Percentiles rank a stretch among this genome's conserved stretches.
Evolutionary conservation across 2,113 vertebrate genomes (phyloP).

Genomic region (Hymenochirus boettgeri): DNA sequence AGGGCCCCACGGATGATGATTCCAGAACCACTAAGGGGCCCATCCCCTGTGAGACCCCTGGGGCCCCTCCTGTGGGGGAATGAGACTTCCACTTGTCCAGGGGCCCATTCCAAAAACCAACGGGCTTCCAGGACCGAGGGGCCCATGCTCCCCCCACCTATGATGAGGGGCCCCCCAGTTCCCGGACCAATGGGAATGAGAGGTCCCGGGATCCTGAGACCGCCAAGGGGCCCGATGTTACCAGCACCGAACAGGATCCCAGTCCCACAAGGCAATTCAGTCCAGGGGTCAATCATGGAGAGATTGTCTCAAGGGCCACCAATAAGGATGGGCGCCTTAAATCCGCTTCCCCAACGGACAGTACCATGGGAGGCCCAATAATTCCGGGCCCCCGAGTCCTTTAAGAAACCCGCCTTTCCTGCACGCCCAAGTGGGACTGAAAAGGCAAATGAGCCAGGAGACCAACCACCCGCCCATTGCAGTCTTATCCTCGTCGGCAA

Average conservation of each 20-base stretch:
- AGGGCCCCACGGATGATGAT: neutral
- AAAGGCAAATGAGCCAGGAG: conserved; percentile 7
- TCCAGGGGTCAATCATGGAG: neutral
- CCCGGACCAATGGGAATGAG: conserved; percentile 1
- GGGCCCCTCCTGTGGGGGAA: neutral
- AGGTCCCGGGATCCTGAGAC: neutral
- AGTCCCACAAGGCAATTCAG: neutral
- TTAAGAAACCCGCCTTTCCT: conserved; percentile 32
- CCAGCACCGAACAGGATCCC: no score
- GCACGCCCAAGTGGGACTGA: neutral
- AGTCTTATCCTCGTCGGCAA: neutral
- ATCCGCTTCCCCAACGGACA: neutral
- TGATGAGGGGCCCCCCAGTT: neutral
- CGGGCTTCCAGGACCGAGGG: neutral
- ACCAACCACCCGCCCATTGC: neutral
- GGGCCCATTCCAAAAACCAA: neutral
- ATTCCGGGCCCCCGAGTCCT: neutral
- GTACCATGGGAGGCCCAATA: conserved; percentile 7
- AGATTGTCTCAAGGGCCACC: neutral
- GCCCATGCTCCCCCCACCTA: neutral
- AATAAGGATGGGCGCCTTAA: neutral
- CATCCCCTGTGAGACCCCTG: neutral
- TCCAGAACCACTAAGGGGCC: neutral
- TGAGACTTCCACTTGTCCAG: neutral
- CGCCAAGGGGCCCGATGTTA: neutral